phyloP scores from a whole-genome alignment of 2,888 invertebrate genomes.

The Eupsilia transversa region DNA sequence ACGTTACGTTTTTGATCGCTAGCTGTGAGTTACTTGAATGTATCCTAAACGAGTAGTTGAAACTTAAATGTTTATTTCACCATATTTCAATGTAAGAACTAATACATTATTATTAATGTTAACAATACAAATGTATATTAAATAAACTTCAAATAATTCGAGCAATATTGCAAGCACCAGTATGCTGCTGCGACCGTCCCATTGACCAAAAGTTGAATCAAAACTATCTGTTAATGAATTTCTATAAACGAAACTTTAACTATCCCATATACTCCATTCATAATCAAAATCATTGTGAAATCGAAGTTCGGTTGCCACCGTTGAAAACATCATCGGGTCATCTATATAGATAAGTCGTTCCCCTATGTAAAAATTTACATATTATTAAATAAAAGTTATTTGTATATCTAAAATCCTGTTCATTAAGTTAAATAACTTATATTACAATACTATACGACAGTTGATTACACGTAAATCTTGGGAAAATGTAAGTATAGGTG shows the following conservation, averaged over 20 bases:
- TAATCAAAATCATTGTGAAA: slow-evolving; percentile 38
- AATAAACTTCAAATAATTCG: slow-evolving; percentile 49
- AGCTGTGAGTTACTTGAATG: slow-evolving; percentile 75
- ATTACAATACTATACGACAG: slow-evolving; percentile 64
- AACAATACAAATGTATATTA: slow-evolving; percentile 46
- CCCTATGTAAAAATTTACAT: slow-evolving; percentile 55
- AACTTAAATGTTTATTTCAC: slow-evolving; percentile 57
- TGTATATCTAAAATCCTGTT: slow-evolving; percentile 62
- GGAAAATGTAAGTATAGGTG: slow-evolving; percentile 71
- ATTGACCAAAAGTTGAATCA: slow-evolving; percentile 71
- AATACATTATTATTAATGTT: slow-evolving; percentile 51
- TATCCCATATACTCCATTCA: slow-evolving; percentile 26
- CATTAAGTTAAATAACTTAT: slow-evolving; percentile 64
- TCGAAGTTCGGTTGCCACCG: slow-evolving; percentile 54
- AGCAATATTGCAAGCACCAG: slow-evolving; percentile 58
- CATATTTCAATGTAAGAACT: slow-evolving; percentile 55
- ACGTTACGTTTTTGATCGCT: slow-evolving; percentile 83
- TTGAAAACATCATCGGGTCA: slow-evolving; percentile 59
- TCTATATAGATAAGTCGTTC: slow-evolving; percentile 60
- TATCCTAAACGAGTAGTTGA: slow-evolving; percentile 59
- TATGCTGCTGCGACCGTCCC: slow-evolving; percentile 77
- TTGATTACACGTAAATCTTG: slow-evolving; percentile 68
- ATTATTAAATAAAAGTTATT: slow-evolving; percentile 52
- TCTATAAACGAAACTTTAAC: slow-evolving; percentile 42
- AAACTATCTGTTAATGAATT: slow-evolving; percentile 56